These are phyloP conservation scores for Myotis brandtii DNA, from an alignment of 2,113 vertebrate species.

Conservation along the genomic window DNA sequence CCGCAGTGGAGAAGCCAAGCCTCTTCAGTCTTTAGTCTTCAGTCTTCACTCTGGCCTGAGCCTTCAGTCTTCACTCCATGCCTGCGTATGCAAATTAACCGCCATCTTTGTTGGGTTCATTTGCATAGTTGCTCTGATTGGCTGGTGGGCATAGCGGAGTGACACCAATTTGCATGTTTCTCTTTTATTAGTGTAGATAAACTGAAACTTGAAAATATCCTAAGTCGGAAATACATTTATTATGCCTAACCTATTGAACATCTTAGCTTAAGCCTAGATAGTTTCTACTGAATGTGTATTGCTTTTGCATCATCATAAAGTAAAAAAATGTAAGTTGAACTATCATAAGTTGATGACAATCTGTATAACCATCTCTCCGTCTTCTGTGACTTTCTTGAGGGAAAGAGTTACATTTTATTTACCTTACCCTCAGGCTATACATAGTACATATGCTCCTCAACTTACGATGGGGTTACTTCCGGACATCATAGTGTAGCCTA, in stretches of 20 bases:
- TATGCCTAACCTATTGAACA: neutral
- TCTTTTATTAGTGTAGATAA: neutral
- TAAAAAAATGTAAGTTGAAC: neutral
- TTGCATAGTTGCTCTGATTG: no score
- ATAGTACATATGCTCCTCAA: neutral
- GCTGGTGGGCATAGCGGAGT: no score
- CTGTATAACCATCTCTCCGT: neutral
- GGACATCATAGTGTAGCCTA: no score
- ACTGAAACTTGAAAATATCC: neutral
- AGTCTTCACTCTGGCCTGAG: no score
- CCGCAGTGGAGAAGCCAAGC: no score
- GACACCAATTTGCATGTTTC: no score
- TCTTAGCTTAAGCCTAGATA: neutral
- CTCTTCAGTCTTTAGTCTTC: no score
- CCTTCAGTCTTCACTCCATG: no score
- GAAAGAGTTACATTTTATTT: slow-evolving; percentile 42
- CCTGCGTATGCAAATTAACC: no score
- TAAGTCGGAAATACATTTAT: neutral
- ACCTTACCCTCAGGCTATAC: neutral
- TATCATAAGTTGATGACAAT: neutral
- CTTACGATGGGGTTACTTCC: neutral
- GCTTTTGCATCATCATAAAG: neutral
- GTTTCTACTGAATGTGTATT: neutral
- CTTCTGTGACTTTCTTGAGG: slow-evolving; percentile 13
- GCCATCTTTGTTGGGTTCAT: no score